phyloP scores from a whole-genome alignment of 2,113 vertebrate species.

The Ornithorhynchus anatinus region DNA sequence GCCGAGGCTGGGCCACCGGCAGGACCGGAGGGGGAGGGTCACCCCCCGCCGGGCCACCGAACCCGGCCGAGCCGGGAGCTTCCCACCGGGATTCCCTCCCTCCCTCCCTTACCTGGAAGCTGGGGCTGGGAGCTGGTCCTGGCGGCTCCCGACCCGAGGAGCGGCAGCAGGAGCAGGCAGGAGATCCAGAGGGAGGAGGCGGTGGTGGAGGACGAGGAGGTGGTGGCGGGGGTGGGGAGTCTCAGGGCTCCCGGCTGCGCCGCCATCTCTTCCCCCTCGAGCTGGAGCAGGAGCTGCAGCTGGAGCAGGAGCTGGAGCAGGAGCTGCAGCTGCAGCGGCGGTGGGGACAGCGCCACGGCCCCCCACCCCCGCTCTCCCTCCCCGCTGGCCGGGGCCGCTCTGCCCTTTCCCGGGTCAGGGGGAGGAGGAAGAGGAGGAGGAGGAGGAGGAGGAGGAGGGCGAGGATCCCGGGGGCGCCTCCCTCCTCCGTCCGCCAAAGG shows the following conservation, averaged over 20 bases:
- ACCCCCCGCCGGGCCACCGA: background rate
- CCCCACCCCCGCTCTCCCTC: slow-evolving; percentile 7
- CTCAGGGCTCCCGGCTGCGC: no score
- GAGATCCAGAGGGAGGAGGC: slow-evolving; percentile 28
- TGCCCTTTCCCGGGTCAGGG: slow-evolving; percentile 20
- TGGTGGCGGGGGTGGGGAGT: slow-evolving; percentile 59
- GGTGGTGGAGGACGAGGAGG: slow-evolving; percentile 45
- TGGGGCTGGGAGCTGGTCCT: slow-evolving; percentile 41
- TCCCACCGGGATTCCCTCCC: background rate
- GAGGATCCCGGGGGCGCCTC: slow-evolving; percentile 52
- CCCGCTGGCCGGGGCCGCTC: slow-evolving; percentile 21
- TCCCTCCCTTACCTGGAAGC: slow-evolving; percentile 50
- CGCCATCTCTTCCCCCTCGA: slow-evolving; percentile 38
- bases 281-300: slow-evolving; percentile 23
- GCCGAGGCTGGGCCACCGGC: background rate
- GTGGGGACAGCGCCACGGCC: slow-evolving; percentile 24
- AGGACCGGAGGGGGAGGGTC: no score
- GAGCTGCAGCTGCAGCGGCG: slow-evolving; percentile 23
- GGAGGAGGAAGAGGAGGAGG: no score
- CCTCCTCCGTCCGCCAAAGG: slow-evolving; percentile 44
- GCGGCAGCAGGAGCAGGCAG: slow-evolving; percentile 41
- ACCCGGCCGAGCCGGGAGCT: background rate
- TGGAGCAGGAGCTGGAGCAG: no score
- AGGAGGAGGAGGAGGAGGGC: no score
- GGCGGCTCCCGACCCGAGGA: slow-evolving; percentile 30